Base-by-base conservation (phyloP, 1,140 invertebrate genomes). In the Heliconius eleuchia region DNA sequence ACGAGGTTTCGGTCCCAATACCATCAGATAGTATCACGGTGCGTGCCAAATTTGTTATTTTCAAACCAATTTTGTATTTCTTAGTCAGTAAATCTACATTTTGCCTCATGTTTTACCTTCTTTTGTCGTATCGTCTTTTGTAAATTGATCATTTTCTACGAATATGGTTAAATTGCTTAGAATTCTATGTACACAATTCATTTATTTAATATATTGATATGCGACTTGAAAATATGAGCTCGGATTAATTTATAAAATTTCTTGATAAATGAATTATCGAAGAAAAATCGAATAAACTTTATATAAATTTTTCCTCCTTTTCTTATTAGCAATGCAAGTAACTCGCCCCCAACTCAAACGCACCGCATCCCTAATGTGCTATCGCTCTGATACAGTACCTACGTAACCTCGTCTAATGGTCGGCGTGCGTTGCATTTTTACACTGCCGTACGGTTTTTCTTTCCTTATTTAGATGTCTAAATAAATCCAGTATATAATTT, bases 371-470 rank as follows among this genome's bases (percentile, higher is more conserved):
- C 57, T 77, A 82, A 80, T 76, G 79, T 72, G 71, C 72, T 76
- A 73, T 80, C 79, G 71, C 78, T 70, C 74, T 80, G 80, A 82
- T 73, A 82, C 66, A 76, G 76, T 57, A 77, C 73, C 70, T 76
- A 80, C 76, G 77, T 83, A 83, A 77, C 80, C 80, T 73, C 76
- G 71, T 74, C 84, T 85, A 83, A 85, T 85, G 82, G 82, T 57
- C 52, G 80, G 74, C 76, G 73, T 83, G 81, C 74, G 74, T 80
- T 78, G 81, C 80, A 85, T 83, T 83, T 81, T 83, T 84, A 83
- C 76, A 52, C 37, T 74, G 57, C 23, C 57, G 57, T 70, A 76
- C 18, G 27, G 50, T 73, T 39, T 74, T 60, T 23, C 9, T 66
- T 27, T 30, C 60, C 11, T 60, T 60, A 71, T 71, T 23, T 72